Evolutionary conservation across 1,140 invertebrate species (phyloP), one percentile per base, ranked within the genome.

Genomic region (Zaprionus lachaisei): DNA sequence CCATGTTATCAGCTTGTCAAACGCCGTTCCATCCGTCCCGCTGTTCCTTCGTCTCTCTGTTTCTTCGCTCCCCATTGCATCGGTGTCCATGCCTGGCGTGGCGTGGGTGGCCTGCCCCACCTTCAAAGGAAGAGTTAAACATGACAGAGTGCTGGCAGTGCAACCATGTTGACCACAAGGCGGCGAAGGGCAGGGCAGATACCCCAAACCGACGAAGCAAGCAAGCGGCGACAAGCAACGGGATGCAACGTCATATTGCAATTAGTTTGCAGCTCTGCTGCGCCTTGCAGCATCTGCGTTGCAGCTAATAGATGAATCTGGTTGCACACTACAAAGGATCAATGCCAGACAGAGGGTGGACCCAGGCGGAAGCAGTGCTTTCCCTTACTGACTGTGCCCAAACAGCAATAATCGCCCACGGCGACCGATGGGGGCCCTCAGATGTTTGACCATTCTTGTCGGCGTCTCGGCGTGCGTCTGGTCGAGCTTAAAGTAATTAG

Each of bases 231-330:
- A 38, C 56, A 73, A 37, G 58, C 71, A 67, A 89, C 79, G 77
- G 85, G 72, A 89, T 90, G 85, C 79, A 89, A 89, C 90, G 85
- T 60, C 85, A 89, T 89, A 89, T 89, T 90, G 85, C 85, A 89
- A 89, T 89, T 89, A 89, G 85, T 90, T 90, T 83, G 65, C 64
- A 80, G 77, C 73, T 44, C 61, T 28, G 66, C 55, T 57, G 70
- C 67, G 81, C 73, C 79, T 89, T 84, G 85, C 67, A 79, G 74
- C 79, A 44, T 75, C 70, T 81, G 79, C 69, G 82, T 70, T 44
- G 44, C 22, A 70, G 74, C 84, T 87, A 89, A 90, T 89, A 90
- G 79, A 72, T 79, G 80, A 54, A 69, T 38, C 34, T 55, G 55
- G 34, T 15, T 60, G 69, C 34, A 34, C 68, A 44, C 47, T 17